Evolutionary conservation across 2,888 invertebrate genomes (phyloP), one percentile per base, ranked within the genome.

Genomic region (Luperina testacea): DNA sequence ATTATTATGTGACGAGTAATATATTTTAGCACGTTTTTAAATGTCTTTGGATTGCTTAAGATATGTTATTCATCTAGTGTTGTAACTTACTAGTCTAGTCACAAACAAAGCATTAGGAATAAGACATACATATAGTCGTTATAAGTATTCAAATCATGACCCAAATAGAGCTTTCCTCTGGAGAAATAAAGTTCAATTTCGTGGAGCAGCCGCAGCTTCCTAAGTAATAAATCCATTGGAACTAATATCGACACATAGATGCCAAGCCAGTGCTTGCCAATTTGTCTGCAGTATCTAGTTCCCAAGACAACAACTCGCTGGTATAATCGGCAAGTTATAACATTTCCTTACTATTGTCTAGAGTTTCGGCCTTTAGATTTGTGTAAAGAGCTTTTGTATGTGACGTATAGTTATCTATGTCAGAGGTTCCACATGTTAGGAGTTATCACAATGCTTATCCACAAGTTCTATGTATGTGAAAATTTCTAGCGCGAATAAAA

Each of bases 241-340:
- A 88, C 86, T 89, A 86, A 89, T 89, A 89, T 88, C 87, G 89
- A 88, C 87, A 89, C 83, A 87, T 88, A 84, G 87, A 88, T 82
- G 89, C 87, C 86, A 81, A 82, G 75, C 83, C 74, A 87, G 77
- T 88, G 81, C 83, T 88, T 84, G 88, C 89, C 89, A 89, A 89
- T 89, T 88, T 86, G 87, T 87, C 89, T 88, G 79, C 81, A 88
- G 80, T 84, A 87, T 86, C 87, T 88, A 76, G 84, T 86, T 86
- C 83, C 84, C 87, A 87, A 86, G 88, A 88, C 89, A 85, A 88
- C 85, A 83, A 89, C 81, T 78, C 80, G 78, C 71, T 79, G 72
- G 80, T 81, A 81, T 86, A 87, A 87, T 88, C 75, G 77, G 65
- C 70, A 80, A 86, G 81, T 84, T 82, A 82, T 78, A 87, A 72